Percentiles rank a stretch among this genome's conserved stretches.
Evolutionary conservation across 2,797 vertebrate genomes (phyloP).

Genomic region (Tokudaia tokunoshimensis): DNA sequence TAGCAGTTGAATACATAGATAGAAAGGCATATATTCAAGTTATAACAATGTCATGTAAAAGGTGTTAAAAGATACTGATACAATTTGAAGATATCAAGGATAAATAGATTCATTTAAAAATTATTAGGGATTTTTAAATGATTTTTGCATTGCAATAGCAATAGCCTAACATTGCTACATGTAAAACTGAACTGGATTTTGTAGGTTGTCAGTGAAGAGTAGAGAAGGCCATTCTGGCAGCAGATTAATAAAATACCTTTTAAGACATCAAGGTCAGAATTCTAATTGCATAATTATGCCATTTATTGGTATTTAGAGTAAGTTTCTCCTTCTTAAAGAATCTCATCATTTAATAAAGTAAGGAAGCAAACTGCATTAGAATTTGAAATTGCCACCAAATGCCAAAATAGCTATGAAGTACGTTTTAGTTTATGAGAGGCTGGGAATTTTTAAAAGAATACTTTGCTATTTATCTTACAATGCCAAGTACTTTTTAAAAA

Average conservation of each 20-base stretch:
- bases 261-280: not conserved
- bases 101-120: not conserved
- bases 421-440: not conserved
- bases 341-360: not conserved
- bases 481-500: conserved; percentile 15
- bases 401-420: not conserved
- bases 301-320: not conserved
- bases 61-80: not conserved
- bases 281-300: not conserved
- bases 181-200: not conserved
- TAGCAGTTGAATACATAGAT: not conserved
- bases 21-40: not conserved
- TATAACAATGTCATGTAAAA: not conserved
- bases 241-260: not conserved
- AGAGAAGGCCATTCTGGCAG: not conserved
- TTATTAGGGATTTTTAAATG: not conserved
- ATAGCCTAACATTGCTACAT: not conserved
- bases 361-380: not conserved
- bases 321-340: conserved; percentile 44
- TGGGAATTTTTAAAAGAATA: conserved; percentile 51
- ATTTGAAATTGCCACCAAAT: conserved; percentile 10
- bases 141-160: not conserved
- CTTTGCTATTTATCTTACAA: not conserved
- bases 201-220: not conserved
- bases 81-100: not conserved